phyloP scores from a whole-genome alignment of 2,888 invertebrate species.

The Cheilosia variabilis region DNA sequence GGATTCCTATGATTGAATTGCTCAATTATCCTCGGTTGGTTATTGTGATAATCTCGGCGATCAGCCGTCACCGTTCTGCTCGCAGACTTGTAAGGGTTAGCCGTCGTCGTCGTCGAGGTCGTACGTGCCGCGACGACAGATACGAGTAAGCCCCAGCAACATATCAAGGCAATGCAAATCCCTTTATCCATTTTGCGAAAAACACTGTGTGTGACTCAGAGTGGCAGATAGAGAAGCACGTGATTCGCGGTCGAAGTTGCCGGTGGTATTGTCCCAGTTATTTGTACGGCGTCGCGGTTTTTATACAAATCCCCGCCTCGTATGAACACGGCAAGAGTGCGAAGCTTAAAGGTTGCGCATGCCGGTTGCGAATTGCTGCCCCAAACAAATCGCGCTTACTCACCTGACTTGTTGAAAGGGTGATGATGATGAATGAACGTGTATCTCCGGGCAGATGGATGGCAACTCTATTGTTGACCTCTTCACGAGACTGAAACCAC shows the following conservation, averaged over 20 bases:
- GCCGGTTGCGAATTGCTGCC: slow-evolving; percentile 43
- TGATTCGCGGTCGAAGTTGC: slow-evolving; percentile 66
- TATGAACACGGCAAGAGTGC: slow-evolving; percentile 14
- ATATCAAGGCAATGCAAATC: slow-evolving; percentile 47
- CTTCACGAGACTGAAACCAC: slow-evolving; percentile 34
- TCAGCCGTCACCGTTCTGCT: slow-evolving; percentile 28
- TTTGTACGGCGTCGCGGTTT: slow-evolving; percentile 64
- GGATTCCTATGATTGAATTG: slow-evolving; percentile 81
- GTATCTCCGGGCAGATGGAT: background rate
- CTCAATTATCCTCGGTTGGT: slow-evolving; percentile 77
- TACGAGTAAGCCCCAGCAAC: slow-evolving; percentile 24
- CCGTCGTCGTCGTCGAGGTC: slow-evolving; percentile 49
- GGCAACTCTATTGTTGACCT: slow-evolving; percentile 58
- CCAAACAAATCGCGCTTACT: slow-evolving; percentile 17
- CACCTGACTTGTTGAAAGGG: slow-evolving; percentile 32
- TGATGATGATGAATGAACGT: background rate
- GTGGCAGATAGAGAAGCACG: slow-evolving; percentile 45
- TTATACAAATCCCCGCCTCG: slow-evolving; percentile 60
- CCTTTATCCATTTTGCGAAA: slow-evolving; percentile 53
- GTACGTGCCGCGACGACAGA: slow-evolving; percentile 64
- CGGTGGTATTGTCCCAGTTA: slow-evolving; percentile 66
- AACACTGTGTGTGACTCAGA: slow-evolving; percentile 1
- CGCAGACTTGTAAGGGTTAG: slow-evolving; percentile 41
- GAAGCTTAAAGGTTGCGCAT: slow-evolving; percentile 66
- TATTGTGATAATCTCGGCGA: slow-evolving; percentile 49